phyloP scores from a whole-genome alignment of 2,797 vertebrate genomes.

The Atherinosoma microstoma region DNA sequence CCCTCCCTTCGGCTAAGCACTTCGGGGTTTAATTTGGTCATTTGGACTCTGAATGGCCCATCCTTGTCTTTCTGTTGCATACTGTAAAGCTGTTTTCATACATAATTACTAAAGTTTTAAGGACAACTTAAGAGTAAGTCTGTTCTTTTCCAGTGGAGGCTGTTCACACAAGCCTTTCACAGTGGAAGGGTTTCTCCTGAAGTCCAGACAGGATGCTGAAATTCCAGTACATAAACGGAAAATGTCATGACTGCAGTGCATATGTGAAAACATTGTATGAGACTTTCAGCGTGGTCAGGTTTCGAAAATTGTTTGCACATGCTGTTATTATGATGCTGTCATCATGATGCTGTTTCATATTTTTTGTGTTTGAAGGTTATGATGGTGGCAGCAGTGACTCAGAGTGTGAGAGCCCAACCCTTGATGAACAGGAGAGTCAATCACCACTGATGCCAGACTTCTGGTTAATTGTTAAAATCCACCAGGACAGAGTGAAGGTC shows the following conservation, averaged over 20 bases:
- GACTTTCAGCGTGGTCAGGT: neutral
- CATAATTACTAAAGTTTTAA: too few species aligned
- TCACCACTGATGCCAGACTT: constrained; percentile 92
- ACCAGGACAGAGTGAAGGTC: constrained; percentile 95
- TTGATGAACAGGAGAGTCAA: constrained; percentile 87
- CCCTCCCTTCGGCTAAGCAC: too few species aligned
- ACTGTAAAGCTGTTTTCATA: too few species aligned
- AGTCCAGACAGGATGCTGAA: too few species aligned
- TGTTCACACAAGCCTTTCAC: too few species aligned
- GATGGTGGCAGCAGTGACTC: constrained; percentile 97
- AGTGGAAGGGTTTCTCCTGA: neutral
- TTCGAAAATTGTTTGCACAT: neutral
- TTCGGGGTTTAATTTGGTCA: too few species aligned
- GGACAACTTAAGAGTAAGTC: too few species aligned
- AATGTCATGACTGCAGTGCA: too few species aligned
- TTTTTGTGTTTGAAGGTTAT: constrained; percentile 84
- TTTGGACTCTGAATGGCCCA: too few species aligned
- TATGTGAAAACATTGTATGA: neutral
- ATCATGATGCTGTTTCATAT: neutral
- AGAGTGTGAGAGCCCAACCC: constrained; percentile 90
- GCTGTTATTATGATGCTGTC: neutral
- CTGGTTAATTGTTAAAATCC: constrained; percentile 94
- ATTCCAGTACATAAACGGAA: too few species aligned
- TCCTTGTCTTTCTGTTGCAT: too few species aligned
- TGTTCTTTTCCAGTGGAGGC: too few species aligned